A percentile compares a stretch with the other conserved stretches of the same genome.
Evolutionary conservation across 1,140 invertebrate genomes (phyloP).

Genomic region (Trichogramma pretiosum): DNA sequence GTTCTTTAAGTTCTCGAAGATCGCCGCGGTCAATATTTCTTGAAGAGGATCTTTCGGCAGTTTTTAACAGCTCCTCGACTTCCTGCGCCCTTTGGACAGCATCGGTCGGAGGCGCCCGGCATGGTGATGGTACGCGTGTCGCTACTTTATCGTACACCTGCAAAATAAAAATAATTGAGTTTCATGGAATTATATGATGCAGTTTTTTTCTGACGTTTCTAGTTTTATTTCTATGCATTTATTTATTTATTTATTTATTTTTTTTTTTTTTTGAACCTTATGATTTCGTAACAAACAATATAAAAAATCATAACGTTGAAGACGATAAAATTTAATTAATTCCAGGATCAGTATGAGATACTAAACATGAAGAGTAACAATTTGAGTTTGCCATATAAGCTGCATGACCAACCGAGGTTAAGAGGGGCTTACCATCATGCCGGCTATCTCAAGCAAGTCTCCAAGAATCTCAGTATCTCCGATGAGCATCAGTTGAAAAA

Average conservation of each 20-base stretch:
- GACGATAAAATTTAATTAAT: too few species aligned
- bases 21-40: conserved; percentile 47
- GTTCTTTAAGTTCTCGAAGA: conserved; percentile 68
- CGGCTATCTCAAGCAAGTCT: conserved; percentile 29
- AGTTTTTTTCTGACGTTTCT: too few species aligned
- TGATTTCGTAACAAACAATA: too few species aligned
- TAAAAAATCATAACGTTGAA: too few species aligned
- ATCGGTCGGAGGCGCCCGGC: conserved; percentile 67
- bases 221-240: too few species aligned
- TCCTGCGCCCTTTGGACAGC: conserved; percentile 68
- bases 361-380: too few species aligned
- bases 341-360: too few species aligned
- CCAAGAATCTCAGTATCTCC: conserved; percentile 28
- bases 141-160: conserved; percentile 81
- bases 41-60: conserved; percentile 47
- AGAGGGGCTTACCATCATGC: conserved; percentile 28
- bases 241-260: too few species aligned
- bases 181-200: neutral
- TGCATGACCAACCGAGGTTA: neutral
- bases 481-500: conserved; percentile 29
- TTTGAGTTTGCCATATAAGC: too few species aligned
- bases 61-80: conserved; percentile 59
- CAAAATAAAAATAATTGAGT: conserved; percentile 23
- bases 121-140: conserved; percentile 63
- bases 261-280: too few species aligned